Percentiles rank a stretch among this genome's conserved stretches.
Evolutionary conservation across 37 sponge, comb jelly and placozoan species (phyloP).

Genomic region (Chondrilla cf. caribensis): DNA sequence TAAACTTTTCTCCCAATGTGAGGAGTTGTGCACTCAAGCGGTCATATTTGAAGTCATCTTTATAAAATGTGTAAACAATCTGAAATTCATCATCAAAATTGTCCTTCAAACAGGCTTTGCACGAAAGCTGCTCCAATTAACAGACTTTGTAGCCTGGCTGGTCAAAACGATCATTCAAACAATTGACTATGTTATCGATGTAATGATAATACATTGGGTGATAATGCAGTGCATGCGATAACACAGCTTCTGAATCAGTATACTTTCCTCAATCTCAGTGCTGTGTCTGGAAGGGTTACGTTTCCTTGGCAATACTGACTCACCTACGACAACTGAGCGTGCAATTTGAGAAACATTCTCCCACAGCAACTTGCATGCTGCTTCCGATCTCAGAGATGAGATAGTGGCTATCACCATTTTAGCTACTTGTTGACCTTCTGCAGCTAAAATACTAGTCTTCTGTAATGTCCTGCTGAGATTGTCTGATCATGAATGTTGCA

Average conservation of each 20-base stretch:
- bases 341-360: no score
- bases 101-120: neutral
- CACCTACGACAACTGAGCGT: no score
- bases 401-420: constrained; percentile 34
- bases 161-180: constrained; percentile 12
- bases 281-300: no score
- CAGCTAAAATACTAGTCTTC: constrained; percentile 27
- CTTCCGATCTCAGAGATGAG: no score
- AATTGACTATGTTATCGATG: constrained; percentile 9
- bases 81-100: constrained; percentile 10
- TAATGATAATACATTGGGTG: constrained; percentile 11
- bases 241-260: neutral
- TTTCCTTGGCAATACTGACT: no score
- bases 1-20: constrained; percentile 21
- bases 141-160: constrained; percentile 30
- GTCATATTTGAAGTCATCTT: constrained; percentile 19
- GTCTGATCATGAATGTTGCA: constrained; percentile 33
- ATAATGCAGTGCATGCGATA: no score
- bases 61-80: constrained; percentile 26
- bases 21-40: constrained; percentile 16
- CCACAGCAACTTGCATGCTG: no score
- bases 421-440: constrained; percentile 32
- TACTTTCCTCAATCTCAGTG: no score
- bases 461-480: constrained; percentile 27
- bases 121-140: constrained; percentile 29